Evolutionary conservation across 2,797 vertebrate genomes (phyloP), one percentile per base, ranked within the genome.

Genomic region (Pseudomugil gertrudae): DNA sequence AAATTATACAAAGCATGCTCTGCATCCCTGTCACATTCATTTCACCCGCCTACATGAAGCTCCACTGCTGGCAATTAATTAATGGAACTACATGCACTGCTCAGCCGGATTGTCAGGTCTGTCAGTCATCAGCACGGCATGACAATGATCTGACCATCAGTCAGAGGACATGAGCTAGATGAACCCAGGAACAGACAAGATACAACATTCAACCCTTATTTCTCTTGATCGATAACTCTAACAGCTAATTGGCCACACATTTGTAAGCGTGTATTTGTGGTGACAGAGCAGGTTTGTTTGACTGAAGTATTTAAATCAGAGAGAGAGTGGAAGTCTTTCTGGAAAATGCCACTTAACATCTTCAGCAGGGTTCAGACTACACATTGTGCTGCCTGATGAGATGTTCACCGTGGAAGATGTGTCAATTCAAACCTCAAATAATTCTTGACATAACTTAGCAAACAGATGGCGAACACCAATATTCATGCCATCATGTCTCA

Each of bases 91-190:
- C 81, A 67, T 57, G 77, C 69, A 21, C 45, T 0, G 53, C 75
- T 65, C 63, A 43, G 68, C 59, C 66, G 0, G 43, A 62, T 35
- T 82, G 84, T 85, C 85, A 76, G 78, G 51, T 50, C 77, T 80
- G 87, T 63, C 83, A 84, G 78, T 88, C 83, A 79, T 83, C 79
- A 68, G 24, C 40, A 1, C 66, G 2, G 58, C 53, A 33, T 70
- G 78, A 83, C 88, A 76, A 78, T 73, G 74, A 90, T 73, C 76
- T 72, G 72, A 83, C 84, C 81, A 68, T 76, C 78, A 78, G 79
- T 83, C 63, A 9, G 69, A 77, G 62, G 76, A 82, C 54, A 6
- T 75, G 55, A 56, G 59, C 79, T 55, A 54, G 77, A 69, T 56
- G 72, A 79, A 83, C 79, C 63, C 65, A 45, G 40, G 19, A 8